A percentile compares a stretch with the other conserved stretches of the same genome.
Evolutionary conservation across 35 echinoderm and acorn worm genomes (phyloP).

Genomic region (Antedon bifida): DNA sequence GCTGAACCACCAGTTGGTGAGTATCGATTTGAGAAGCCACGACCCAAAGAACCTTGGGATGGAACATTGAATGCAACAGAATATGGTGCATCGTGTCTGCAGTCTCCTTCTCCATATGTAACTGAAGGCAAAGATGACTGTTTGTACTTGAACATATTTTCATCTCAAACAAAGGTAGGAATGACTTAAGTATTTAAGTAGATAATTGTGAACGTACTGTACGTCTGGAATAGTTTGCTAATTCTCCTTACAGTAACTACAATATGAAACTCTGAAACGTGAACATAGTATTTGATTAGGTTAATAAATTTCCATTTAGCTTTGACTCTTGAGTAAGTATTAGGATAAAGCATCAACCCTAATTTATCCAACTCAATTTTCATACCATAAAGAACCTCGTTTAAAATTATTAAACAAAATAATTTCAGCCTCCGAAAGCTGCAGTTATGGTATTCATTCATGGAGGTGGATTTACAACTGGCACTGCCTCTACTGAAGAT

Average conservation of each 20-base stretch:
- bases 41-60: slow-evolving; percentile 26
- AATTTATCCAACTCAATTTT: no score
- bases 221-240: no score
- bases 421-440: slow-evolving; percentile 14
- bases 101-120: background rate
- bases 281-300: no score
- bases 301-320: no score
- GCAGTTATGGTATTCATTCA: slow-evolving; percentile 56
- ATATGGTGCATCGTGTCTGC: slow-evolving; percentile 3
- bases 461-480: slow-evolving; percentile 27
- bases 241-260: background rate
- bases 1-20: slow-evolving; percentile 54
- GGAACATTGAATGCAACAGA: slow-evolving; percentile 28
- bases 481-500: slow-evolving; percentile 13
- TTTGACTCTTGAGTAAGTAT: no score
- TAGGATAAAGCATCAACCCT: no score
- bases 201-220: no score
- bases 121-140: slow-evolving; percentile 42
- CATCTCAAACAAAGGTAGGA: slow-evolving; percentile 55
- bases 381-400: no score
- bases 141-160: slow-evolving; percentile 71
- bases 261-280: background rate
- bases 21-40: slow-evolving; percentile 43
- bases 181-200: no score
- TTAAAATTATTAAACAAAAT: no score